Evolutionary conservation across 2,113 vertebrate genomes (phyloP).

Genomic region (Percopsis transmontana): DNA sequence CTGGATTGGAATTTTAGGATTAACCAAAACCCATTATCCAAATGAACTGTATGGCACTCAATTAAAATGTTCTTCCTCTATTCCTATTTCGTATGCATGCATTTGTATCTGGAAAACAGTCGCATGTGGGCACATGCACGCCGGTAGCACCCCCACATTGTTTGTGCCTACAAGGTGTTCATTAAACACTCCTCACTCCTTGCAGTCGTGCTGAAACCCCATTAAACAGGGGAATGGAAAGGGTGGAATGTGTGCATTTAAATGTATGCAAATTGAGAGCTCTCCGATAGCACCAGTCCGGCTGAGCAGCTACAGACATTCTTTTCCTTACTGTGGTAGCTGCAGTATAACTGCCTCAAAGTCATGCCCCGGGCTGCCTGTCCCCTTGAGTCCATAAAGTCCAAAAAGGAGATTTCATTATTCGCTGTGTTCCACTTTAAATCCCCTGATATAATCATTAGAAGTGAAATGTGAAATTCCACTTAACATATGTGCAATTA

Average conservation of each 20-base stretch:
- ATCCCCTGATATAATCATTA: constrained; percentile 51
- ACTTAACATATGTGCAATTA: constrained; percentile 57
- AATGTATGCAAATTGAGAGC: constrained; percentile 56
- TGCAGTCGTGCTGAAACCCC: constrained; percentile 28
- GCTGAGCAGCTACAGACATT: constrained; percentile 11
- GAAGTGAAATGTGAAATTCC: constrained; percentile 37
- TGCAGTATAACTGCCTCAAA: constrained; percentile 18
- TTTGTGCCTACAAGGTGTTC: constrained; percentile 33
- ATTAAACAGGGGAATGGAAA: constrained; percentile 39
- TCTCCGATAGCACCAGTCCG: constrained; percentile 10
- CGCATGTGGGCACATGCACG: background rate
- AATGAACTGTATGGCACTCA: constrained; percentile 11
- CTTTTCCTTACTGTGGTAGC: constrained; percentile 17
- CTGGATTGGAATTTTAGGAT: background rate
- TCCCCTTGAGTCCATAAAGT: constrained; percentile 34
- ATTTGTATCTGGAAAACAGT: background rate
- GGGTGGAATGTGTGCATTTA: constrained; percentile 50
- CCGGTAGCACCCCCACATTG: constrained; percentile 7
- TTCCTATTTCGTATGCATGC: background rate
- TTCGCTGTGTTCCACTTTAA: constrained; percentile 24
- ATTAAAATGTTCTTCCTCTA: background rate
- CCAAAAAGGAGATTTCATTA: constrained; percentile 34
- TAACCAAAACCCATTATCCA: background rate
- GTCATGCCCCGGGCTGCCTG: constrained; percentile 19
- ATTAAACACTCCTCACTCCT: constrained; percentile 21